Percentiles rank a stretch among this genome's conserved stretches.
phyloP scores from a whole-genome alignment of 2,888 invertebrate genomes.

The Aphodius granarius region DNA sequence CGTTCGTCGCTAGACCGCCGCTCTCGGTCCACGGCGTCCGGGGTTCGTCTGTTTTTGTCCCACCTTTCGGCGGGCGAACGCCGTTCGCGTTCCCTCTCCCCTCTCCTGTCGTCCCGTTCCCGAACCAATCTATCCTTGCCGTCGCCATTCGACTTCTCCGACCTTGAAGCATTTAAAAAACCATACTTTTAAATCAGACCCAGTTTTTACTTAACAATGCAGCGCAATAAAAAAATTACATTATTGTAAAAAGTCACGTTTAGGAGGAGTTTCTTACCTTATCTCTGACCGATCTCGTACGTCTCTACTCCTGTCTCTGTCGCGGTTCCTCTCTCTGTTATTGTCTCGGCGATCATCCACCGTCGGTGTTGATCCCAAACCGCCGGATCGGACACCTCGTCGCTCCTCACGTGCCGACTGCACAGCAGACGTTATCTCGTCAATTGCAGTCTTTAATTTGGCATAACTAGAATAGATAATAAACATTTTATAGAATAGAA shows the following conservation, averaged over 20 bases:
- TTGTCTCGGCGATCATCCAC: constrained; percentile 32
- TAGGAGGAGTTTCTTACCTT: constrained; percentile 31
- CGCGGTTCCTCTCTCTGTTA: constrained; percentile 25
- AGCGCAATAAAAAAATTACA: no score
- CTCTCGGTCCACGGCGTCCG: constrained; percentile 23
- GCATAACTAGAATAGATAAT: constrained; percentile 58
- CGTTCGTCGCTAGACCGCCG: constrained; percentile 34
- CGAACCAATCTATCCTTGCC: constrained; percentile 27
- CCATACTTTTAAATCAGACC: no score
- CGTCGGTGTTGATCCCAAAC: constrained; percentile 38
- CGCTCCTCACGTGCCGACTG: constrained; percentile 62
- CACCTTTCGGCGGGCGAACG: constrained; percentile 29
- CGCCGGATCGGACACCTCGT: constrained; percentile 39
- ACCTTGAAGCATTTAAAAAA: constrained; percentile 9
- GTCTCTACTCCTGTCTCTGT: constrained; percentile 32
- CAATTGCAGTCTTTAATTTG: constrained; percentile 68
- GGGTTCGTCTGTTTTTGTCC: constrained; percentile 26
- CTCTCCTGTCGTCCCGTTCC: constrained; percentile 40
- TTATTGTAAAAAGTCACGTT: no score
- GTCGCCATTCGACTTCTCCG: constrained; percentile 13
- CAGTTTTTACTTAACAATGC: no score
- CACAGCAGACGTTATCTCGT: constrained; percentile 65
- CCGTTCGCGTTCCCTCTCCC: constrained; percentile 35
- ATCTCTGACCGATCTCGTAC: constrained; percentile 40
- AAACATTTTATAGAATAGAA: no score